Base-by-base conservation (phyloP, 2,113 vertebrate genomes). In the Delphinus delphis region DNA sequence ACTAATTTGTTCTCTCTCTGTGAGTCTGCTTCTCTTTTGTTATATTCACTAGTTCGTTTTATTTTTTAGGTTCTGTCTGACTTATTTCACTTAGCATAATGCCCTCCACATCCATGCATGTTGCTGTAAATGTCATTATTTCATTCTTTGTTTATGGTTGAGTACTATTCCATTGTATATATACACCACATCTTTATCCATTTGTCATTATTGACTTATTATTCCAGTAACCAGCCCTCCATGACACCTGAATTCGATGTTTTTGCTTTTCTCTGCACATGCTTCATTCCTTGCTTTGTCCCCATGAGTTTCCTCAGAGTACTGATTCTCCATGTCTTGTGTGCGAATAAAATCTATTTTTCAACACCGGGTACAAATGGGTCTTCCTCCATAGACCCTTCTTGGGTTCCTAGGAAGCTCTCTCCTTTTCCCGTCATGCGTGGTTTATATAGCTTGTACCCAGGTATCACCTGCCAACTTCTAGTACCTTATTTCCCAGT, bases 401-500 rank as follows among this genome's bases (percentile, higher is more conserved):
- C 17, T 5, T 14, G 53, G 28, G 15, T 3, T 9, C 15, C 7
- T 13, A 70, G 60, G 9, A 60, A 33, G 14, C 18, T n/a, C 5
- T 20, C 60, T 5, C 3, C 50, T 0, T 41, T 14, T 2, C 31
- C 21, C 88, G 12, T 6, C 1, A 0, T 0, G 12, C 0, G 11
- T 67, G 33, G 1, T 36, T 36, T 55, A 0, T 8, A 10, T 13
- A n/a, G 28, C 12, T 21, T 3, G 2, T 0, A 36, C 17, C 17
- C 3, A 6, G 8, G 2, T 20, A 0, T 7, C 7, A 6, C 41
- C 55, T 14, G 23, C 3, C 9, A 8, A 18, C 67, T 38, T 21
- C 3, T 1, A 11, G 6, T 0, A 0, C 4, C 44, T 58, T 4
- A 0, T 44, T 53, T 33, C 31, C 8, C 1, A 0, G 10, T 0